Base-by-base conservation (phyloP, 2,113 vertebrate species). In the Pelvicachromis taeniatus region DNA sequence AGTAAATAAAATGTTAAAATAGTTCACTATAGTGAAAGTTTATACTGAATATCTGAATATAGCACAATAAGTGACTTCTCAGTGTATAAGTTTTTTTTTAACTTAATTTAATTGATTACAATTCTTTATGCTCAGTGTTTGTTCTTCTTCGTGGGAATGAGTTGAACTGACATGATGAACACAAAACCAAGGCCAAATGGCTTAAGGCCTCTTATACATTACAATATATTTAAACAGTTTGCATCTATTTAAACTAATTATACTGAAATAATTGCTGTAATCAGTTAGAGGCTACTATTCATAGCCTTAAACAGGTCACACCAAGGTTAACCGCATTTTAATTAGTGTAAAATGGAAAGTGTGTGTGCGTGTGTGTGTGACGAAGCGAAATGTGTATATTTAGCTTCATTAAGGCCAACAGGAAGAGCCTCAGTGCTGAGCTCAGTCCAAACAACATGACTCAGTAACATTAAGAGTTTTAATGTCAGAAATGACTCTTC, bases 401-500 rank as follows among this genome's bases (percentile, higher is more conserved):
- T 14, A 16, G 84, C 81, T 59, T 87, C 53, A 88, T 85, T 85
- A 89, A 52, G 54, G 85, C 40, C 63, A 77, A 88, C 38, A 88
- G 78, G 54, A 83, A 88, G 84, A 26, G 84, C 83, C 23, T 63
- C n/a, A 9, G 83, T 90, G 61, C 48, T 21, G 40, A 26, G 48
- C 23, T 81, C 63, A 65, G 91, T 50, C 23, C 68, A 75, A 87
- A 93, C 86, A 87, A 21, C 31, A 53, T 91, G 88, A 91, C 82
- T 94, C 87, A 89, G 38, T 52, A 65, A 48, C 23, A 75, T 75
- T 75, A 50, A 75, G 16, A 29, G 65, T 63, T 48, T 50, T 65
- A 5, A 83, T 85, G 70, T 54, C 61, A 81, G 53, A 81, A 65
- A 83, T 38, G 1, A 84, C 77, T 77, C 58, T 84, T 42, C 59